Evolutionary conservation across 2,113 vertebrate genomes (phyloP).

Genomic region (Syrmaticus mikado): DNA sequence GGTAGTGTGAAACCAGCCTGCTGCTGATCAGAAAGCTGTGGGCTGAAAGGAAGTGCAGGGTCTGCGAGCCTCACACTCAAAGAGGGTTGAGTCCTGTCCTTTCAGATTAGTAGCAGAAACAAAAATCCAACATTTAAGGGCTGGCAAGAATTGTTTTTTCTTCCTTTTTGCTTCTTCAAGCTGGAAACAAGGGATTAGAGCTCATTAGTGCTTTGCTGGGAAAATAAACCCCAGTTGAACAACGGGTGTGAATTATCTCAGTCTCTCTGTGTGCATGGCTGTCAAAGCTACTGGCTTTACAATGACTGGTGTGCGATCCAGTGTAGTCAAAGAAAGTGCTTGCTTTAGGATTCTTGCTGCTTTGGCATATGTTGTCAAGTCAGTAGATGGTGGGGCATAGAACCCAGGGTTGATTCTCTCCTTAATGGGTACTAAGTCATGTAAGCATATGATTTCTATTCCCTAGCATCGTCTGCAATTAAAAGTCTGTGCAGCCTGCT

Average conservation of each 20-base stretch:
- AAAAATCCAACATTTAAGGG: background rate
- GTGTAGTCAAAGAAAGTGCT: background rate
- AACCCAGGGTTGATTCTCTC: background rate
- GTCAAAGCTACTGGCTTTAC: background rate
- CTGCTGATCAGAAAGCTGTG: background rate
- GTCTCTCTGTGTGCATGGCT: fast-evolving
- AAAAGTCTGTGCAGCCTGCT: background rate
- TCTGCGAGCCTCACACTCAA: background rate
- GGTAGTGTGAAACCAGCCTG: background rate
- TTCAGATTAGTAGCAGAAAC: background rate
- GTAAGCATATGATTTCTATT: background rate
- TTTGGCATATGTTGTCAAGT: background rate
- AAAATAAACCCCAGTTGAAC: background rate
- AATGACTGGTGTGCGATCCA: fast-evolving
- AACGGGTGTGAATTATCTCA: background rate
- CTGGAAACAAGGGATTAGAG: background rate
- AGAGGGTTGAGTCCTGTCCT: background rate
- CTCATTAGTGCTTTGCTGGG: background rate
- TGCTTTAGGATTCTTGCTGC: background rate
- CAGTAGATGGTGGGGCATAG: background rate
- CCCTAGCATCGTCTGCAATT: background rate
- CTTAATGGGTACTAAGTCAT: background rate
- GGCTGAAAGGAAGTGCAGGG: background rate
- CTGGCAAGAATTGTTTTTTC: background rate
- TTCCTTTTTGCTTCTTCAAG: background rate